Percentiles rank a stretch among this genome's conserved stretches.
phyloP scores from a whole-genome alignment of 2,888 invertebrate genomes.

The Drosophila fungiperda region DNA sequence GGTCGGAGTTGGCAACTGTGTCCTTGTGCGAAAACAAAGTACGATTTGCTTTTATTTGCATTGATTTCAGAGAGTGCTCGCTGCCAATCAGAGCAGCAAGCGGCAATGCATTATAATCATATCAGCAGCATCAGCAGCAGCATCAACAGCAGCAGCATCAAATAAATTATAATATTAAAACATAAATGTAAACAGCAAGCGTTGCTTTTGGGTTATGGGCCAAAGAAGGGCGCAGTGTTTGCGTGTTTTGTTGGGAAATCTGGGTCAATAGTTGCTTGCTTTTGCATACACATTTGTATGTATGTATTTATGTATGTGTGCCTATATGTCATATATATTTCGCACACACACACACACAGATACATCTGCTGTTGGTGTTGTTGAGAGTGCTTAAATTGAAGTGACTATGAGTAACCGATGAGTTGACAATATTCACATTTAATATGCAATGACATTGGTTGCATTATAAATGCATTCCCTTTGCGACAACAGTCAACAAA shows the following conservation, averaged over 20 bases:
- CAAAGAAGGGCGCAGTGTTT: conserved; percentile 14
- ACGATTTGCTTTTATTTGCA: conserved; percentile 37
- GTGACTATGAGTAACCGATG: conserved; percentile 15
- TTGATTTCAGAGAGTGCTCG: conserved; percentile 25
- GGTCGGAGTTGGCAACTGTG: conserved; percentile 35
- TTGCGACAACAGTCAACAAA: conserved; percentile 14
- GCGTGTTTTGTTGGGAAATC: conserved; percentile 64
- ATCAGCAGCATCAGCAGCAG: conserved; percentile 11
- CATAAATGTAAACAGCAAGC: conserved; percentile 20
- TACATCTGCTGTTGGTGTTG: conserved; percentile 5
- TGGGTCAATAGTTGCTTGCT: conserved; percentile 83
- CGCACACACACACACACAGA: conserved; percentile 16
- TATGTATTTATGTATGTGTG: conserved; percentile 1
- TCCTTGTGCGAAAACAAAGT: conserved; percentile 38
- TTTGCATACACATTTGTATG: conserved; percentile 35
- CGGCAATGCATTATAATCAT: not conserved
- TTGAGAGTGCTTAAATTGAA: conserved; percentile 17
- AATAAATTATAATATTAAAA: conserved; percentile 47
- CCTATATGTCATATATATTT: conserved; percentile 51
- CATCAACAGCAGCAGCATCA: conserved; percentile 37
- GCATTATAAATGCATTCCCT: conserved; percentile 30
- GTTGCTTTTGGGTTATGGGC: not conserved
- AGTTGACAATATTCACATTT: conserved; percentile 71
- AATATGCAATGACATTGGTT: conserved; percentile 65
- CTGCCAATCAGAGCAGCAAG: conserved; percentile 16